These are phyloP conservation scores for Drosophila athabasca DNA, from an alignment of 1,140 invertebrate genomes.

Conservation along the genomic window DNA sequence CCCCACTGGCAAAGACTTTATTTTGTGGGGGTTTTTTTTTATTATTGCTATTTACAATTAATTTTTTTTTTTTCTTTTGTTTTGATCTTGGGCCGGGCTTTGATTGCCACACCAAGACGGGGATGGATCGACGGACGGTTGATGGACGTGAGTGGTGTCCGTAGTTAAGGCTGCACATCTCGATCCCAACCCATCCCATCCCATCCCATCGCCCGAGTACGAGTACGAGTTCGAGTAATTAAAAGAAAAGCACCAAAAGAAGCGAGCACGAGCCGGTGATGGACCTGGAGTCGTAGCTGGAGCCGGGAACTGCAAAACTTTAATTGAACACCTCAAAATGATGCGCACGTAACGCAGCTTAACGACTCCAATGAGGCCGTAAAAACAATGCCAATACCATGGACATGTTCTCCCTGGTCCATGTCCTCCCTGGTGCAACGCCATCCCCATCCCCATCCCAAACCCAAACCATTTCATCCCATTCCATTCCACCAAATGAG, in stretches of 20 bases:
- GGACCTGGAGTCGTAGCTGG: neutral
- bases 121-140: conserved; percentile 25
- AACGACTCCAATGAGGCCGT: conserved; percentile 68
- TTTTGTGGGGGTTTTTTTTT: too few species aligned
- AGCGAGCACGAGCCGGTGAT: conserved; percentile 48
- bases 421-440: conserved; percentile 18
- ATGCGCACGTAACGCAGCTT: conserved; percentile 80
- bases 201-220: conserved; percentile 1
- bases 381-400: conserved; percentile 60
- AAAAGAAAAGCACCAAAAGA: conserved; percentile 53
- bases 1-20: conserved; percentile 27
- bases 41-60: conserved; percentile 39
- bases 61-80: conserved; percentile 9
- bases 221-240: conserved; percentile 46
- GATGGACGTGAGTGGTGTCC: conserved; percentile 1
- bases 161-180: conserved; percentile 11
- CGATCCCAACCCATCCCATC: conserved; percentile 20
- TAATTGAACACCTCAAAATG: conserved; percentile 81
- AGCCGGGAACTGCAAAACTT: conserved; percentile 46
- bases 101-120: conserved; percentile 36
- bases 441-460: conserved; percentile 20
- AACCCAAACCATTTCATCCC: conserved; percentile 40
- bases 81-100: conserved; percentile 23
- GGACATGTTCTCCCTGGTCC: conserved; percentile 18
- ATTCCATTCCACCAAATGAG: conserved; percentile 57